Conservation (phyloP, 2,888 invertebrate species). For the Scaptomyza parva region DNA sequence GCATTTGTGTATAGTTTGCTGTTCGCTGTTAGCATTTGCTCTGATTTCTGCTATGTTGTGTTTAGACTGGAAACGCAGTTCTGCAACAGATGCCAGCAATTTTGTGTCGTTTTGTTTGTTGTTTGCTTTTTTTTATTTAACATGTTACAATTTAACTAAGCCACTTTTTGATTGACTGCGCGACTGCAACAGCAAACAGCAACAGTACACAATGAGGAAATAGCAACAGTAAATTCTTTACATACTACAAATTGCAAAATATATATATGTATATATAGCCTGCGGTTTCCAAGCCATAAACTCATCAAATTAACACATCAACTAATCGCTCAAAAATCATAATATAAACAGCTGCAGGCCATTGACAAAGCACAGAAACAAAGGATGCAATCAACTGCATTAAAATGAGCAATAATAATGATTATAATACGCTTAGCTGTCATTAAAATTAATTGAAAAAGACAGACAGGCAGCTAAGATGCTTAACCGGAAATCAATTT, state of each 20-base stretch:
- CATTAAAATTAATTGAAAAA: conserved; percentile 46
- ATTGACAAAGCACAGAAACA: conserved; percentile 4
- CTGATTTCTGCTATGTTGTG: conserved; percentile 54
- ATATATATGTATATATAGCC: conserved; percentile 39
- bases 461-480: conserved; percentile 14
- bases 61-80: conserved; percentile 45
- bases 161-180: conserved; percentile 81
- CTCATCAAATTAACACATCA: conserved; percentile 59
- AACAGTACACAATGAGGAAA: conserved; percentile 54
- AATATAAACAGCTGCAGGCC: conserved; percentile 12
- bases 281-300: conserved; percentile 1
- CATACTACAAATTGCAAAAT: conserved; percentile 27
- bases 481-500: conserved; percentile 50
- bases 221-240: conserved; percentile 28
- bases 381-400: conserved; percentile 18
- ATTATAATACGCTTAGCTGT: conserved; percentile 7
- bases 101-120: conserved; percentile 39
- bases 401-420: conserved; percentile 2
- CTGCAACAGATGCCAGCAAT: conserved; percentile 63
- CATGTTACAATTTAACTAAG: conserved; percentile 45
- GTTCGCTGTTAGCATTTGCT: conserved; percentile 59
- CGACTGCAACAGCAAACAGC: conserved; percentile 55
- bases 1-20: conserved; percentile 43
- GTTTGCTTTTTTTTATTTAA: conserved; percentile 22
- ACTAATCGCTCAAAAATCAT: conserved; percentile 39